These are phyloP conservation scores for Archivesica marissinica DNA, from an alignment of 1,140 invertebrate species.

Conservation along the genomic window DNA sequence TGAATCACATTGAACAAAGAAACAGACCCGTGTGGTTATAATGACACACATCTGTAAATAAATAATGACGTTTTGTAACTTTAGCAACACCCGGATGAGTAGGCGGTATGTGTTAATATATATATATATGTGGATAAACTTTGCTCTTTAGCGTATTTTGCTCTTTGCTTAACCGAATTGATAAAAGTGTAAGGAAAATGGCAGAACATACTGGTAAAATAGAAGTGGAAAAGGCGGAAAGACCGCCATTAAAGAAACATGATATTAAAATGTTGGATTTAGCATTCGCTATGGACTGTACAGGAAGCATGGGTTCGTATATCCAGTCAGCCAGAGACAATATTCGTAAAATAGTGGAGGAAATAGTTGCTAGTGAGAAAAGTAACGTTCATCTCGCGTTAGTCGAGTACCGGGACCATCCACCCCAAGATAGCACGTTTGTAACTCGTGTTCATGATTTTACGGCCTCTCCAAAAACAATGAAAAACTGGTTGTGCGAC, in stretches of 20 bases:
- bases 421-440: slow-evolving; percentile 75
- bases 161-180: not conserved
- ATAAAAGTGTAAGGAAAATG: not conserved
- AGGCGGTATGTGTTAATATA: not conserved
- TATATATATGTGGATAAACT: not conserved
- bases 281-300: slow-evolving; percentile 79
- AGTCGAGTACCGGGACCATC: slow-evolving; percentile 80
- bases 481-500: slow-evolving; percentile 76
- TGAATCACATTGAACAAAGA: too few species aligned
- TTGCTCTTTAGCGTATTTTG: not conserved
- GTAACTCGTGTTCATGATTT: slow-evolving; percentile 78
- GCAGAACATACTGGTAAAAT: not conserved
- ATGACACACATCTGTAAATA: not conserved
- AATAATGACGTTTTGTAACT: not conserved
- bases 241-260: slow-evolving; percentile 67
- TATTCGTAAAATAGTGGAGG: slow-evolving; percentile 78
- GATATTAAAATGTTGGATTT: slow-evolving; percentile 71
- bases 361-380: slow-evolving; percentile 76
- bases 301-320: slow-evolving; percentile 79
- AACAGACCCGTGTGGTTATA: not conserved
- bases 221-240: slow-evolving; percentile 20
- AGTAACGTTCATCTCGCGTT: slow-evolving; percentile 76
- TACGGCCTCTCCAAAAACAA: slow-evolving; percentile 71
- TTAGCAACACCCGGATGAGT: not conserved
- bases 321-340: slow-evolving; percentile 74